These are phyloP conservation scores for Caenorhabditis zanzibari DNA, from an alignment of 2,888 invertebrate species.

Conservation along the genomic window DNA sequence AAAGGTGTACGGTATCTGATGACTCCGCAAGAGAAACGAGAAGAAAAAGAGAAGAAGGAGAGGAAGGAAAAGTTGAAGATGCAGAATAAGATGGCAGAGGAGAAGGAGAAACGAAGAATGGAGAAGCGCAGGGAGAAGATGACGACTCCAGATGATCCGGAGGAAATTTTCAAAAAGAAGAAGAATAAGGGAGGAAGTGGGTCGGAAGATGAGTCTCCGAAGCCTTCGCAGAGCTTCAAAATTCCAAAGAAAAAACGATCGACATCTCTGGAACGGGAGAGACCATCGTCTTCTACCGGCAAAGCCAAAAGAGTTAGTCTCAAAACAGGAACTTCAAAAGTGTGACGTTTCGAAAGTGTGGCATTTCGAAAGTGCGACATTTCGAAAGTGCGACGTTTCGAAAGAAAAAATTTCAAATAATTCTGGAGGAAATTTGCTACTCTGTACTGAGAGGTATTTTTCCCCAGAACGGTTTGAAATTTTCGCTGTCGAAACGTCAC, in stretches of 20 bases:
- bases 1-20: constrained; percentile 2
- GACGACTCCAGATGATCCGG: neutral
- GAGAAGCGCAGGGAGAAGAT: constrained; percentile 4
- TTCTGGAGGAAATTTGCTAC: too few species aligned
- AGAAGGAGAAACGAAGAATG: neutral
- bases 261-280: neutral
- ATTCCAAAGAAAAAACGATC: neutral
- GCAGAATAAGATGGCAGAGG: neutral
- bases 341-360: too few species aligned
- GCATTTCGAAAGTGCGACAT: too few species aligned
- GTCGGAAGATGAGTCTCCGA: neutral
- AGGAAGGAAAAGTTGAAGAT: neutral
- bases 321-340: too few species aligned
- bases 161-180: neutral
- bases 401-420: too few species aligned
- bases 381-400: too few species aligned
- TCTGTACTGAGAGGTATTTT: too few species aligned
- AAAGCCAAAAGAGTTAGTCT: neutral
- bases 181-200: neutral
- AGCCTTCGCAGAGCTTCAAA: neutral
- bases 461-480: too few species aligned
- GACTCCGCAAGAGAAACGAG: constrained; percentile 14
- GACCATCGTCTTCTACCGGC: neutral
- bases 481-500: too few species aligned
- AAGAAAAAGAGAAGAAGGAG: constrained; percentile 4